Percentiles rank a stretch among this genome's conserved stretches.
Conservation (phyloP, 1,140 invertebrate genomes). For the Drosophila cardini region DNA sequence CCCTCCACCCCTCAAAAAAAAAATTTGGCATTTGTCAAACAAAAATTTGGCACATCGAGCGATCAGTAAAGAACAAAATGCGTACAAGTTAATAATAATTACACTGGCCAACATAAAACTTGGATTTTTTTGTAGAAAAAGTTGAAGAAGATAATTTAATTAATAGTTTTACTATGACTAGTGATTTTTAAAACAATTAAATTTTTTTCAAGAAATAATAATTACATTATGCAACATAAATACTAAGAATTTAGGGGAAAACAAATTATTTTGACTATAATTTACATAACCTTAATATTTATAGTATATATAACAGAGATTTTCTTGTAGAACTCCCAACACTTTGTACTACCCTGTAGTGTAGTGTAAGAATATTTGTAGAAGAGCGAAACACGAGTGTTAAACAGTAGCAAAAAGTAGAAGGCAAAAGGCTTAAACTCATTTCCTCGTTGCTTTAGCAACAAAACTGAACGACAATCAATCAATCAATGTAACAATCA, state of each 20-base stretch:
- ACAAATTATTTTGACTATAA: too few relatives aligned
- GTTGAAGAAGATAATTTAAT: neutral
- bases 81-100: constrained; percentile 21
- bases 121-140: neutral
- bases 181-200: too few relatives aligned
- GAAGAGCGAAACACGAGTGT: neutral
- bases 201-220: too few relatives aligned
- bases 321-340: too few relatives aligned
- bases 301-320: too few relatives aligned
- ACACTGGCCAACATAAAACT: constrained; percentile 32
- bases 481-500: constrained; percentile 72
- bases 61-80: constrained; percentile 40
- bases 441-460: constrained; percentile 49
- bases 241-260: too few relatives aligned
- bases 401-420: constrained; percentile 1
- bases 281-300: too few relatives aligned
- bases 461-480: constrained; percentile 63
- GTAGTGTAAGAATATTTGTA: constrained; percentile 13
- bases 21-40: constrained; percentile 62
- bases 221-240: too few relatives aligned
- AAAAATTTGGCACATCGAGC: constrained; percentile 62
- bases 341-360: neutral
- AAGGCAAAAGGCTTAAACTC: constrained; percentile 42
- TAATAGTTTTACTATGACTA: too few relatives aligned
- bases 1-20: too few relatives aligned